Base-by-base conservation (phyloP, 2,888 invertebrate genomes). In the Patella pellucida region DNA sequence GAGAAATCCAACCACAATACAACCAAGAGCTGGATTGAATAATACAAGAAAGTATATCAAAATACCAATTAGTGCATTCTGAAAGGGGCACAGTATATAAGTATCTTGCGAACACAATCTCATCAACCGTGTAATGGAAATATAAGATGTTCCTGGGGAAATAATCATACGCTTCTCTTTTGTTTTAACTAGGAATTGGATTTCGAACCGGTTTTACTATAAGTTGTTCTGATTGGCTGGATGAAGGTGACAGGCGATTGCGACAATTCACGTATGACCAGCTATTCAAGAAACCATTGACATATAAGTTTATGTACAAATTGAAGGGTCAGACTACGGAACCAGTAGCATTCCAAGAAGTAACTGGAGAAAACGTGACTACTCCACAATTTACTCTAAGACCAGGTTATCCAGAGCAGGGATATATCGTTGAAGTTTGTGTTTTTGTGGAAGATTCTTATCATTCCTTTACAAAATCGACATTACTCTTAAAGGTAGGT, bases 181-280 rank as follows among this genome's bases (percentile, higher is more conserved):
- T 41, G 41, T 41, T 41, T n/a, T 41, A 41, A 41, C 3, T 56
- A 80, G 80, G 80, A 16, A 31, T 77, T 68, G 79, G 74, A 12
- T 79, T 78, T 27, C 19, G 27, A 23, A 71, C 76, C 1, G 73
- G 74, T 50, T 81, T 79, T n/a, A 69, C 51, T 14, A 73, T 81
- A 15, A 68, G 16, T 16, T 81, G 81, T 68, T n/a, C n/a, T n/a
- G 76, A 52, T 19, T 81, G 81, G 81, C 52, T 77, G 15, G 78
- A 78, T 67, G 78, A 80, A 74, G 77, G 69, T 15, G 67, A 62
- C 41, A 15, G 78, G 7, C 3, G 2, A 27, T 19, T 15, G 12
- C 67, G 71, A 19, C 56, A 74, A 12, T 9, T 11, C 14, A n/a
- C 15, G 2, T 31, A 27, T 62, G 79, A 80, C 52, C n/a, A 16